Base-by-base conservation (phyloP, 1,140 invertebrate species). In the Drosophila watanabei region DNA sequence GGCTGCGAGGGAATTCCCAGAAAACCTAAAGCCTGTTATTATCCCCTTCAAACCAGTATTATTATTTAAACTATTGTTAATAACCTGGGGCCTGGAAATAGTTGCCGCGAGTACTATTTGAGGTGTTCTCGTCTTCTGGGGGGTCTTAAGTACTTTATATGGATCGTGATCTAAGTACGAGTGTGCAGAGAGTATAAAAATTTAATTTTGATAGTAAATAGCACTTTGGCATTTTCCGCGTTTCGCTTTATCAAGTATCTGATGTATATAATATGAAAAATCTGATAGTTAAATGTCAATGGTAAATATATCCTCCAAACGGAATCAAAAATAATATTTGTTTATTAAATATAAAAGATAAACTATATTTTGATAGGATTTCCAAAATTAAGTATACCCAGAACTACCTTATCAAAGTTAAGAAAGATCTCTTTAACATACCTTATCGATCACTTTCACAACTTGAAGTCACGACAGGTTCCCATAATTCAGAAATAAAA, bases 1-100 rank as follows among this genome's bases (percentile, higher is more conserved):
- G 7, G n/a, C n/a, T 10, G 1, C 20, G n/a, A 10, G 37, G 30
- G 37, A 45, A 59, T 73, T 72, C 70, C 37, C 54, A 73, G 70
- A 72, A 60, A 60, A 41, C 18, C 32, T 37, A 37, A 37, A 56
- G 45, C n/a, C 20, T n/a, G 48, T 11, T 18, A 45, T 54, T 33
- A 60, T 16, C n/a, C 16, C n/a, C 24, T 45, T 66, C 13, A 37
- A 32, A 13, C 20, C 2, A 13, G 6, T 39, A n/a, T 35, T 52
- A 20, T 35, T 45, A 33, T 18, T 35, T 54, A 8, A 46, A 30
- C 20, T 30, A 46, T n/a, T 30, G 20, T 66, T 46, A 54, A 46
- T 46, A 37, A 10, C 8, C 5, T 46, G 35, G 6, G 5, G 18
- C 37, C 16, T 28, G 24, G 20, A 46, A 28, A 30, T 37, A 5